Conservation (phyloP, 2,888 invertebrate genomes). For the Trissolcus japonicus region DNA sequence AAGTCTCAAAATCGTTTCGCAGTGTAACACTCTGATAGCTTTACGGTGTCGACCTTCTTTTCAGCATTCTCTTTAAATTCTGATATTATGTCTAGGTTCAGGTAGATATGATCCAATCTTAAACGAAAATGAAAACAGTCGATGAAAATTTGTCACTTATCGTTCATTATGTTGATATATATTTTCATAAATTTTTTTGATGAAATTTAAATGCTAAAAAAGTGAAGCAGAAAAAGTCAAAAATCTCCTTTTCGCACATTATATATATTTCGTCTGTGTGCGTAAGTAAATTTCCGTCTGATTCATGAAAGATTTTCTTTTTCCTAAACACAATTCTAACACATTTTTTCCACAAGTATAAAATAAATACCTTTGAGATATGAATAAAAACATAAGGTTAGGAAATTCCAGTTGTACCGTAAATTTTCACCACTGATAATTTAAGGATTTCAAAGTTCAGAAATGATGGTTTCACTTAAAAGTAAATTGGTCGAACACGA, state of each 20-base stretch:
- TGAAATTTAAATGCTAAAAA: no score
- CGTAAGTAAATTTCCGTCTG: no score
- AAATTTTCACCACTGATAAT: slow-evolving; percentile 11
- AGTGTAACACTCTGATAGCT: slow-evolving; percentile 42
- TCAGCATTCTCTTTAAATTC: slow-evolving; percentile 26
- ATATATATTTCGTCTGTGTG: no score
- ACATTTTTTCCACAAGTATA: not conserved
- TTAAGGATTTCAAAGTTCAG: slow-evolving; percentile 18
- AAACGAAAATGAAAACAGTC: no score
- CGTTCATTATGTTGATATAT: no score
- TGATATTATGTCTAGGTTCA: slow-evolving; percentile 36
- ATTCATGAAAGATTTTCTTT: not conserved
- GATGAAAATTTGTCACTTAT: no score
- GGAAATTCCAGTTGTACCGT: not conserved
- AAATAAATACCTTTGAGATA: not conserved
- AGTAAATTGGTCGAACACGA: slow-evolving; percentile 6
- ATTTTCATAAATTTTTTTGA: no score
- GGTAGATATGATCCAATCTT: slow-evolving; percentile 12
- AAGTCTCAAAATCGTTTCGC: slow-evolving; percentile 49
- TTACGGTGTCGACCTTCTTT: slow-evolving; percentile 30
- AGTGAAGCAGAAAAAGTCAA: no score
- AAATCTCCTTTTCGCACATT: no score
- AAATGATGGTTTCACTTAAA: slow-evolving; percentile 38
- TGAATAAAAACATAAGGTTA: not conserved
- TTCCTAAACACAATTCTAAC: not conserved